phyloP scores from a whole-genome alignment of 2,113 vertebrate species.

The Phasianus colchicus region DNA sequence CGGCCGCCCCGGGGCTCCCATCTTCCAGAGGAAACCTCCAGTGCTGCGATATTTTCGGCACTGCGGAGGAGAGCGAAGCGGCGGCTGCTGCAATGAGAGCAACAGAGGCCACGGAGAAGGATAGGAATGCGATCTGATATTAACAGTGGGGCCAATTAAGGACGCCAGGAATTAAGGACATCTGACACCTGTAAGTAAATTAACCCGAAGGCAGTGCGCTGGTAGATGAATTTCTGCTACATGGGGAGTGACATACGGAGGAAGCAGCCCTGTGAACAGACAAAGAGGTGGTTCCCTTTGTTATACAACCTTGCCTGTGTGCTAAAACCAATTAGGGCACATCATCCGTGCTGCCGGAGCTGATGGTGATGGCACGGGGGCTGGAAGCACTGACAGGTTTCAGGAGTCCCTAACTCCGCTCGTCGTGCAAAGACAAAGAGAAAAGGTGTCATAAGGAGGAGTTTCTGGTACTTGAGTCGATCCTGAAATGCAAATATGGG shows the following conservation, averaged over 20 bases:
- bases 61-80: neutral
- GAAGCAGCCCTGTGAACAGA: neutral
- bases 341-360: neutral
- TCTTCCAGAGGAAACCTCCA: rapidly evolving
- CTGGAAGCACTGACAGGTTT: neutral
- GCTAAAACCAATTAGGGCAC: neutral
- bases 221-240: neutral
- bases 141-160: constrained; percentile 14
- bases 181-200: constrained; percentile 11
- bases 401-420: neutral
- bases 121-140: neutral
- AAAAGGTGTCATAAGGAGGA: neutral
- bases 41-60: neutral
- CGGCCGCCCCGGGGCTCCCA: rapidly evolving
- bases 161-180: neutral
- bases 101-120: neutral
- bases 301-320: neutral
- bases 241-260: neutral
- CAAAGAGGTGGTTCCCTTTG: neutral
- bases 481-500: neutral
- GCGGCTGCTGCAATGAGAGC: neutral
- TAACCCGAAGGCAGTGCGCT: neutral
- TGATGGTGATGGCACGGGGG: neutral
- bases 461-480: neutral
- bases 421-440: neutral